Conservation (phyloP, 2,797 vertebrate genomes). For the Pseudomugil gertrudae region DNA sequence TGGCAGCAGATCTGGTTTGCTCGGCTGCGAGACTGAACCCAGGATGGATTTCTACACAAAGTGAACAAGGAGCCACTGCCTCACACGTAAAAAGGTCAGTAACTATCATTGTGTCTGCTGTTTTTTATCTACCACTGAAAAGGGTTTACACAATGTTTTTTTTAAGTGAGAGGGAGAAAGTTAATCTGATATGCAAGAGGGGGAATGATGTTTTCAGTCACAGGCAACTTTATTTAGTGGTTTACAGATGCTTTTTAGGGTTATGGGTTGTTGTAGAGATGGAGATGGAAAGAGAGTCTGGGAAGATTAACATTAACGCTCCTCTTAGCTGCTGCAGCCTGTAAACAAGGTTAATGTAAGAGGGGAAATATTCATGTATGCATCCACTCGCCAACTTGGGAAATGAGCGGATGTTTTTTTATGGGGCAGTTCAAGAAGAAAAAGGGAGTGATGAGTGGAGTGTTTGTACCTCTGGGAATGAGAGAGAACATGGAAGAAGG, state of each 20-base stretch:
- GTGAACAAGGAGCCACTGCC: constrained; percentile 47
- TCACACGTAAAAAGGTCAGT: constrained; percentile 63
- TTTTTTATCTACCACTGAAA: constrained; percentile 13
- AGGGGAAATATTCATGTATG: neutral
- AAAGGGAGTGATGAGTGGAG: constrained; percentile 37
- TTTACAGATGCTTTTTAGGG: neutral
- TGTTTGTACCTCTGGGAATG: constrained; percentile 19
- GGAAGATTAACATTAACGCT: neutral
- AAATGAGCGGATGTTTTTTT: constrained; percentile 11
- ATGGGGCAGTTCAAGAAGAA: constrained; percentile 24
- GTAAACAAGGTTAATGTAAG: constrained; percentile 16
- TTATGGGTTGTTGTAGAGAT: neutral
- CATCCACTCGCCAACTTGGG: constrained; percentile 22
- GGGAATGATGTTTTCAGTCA: constrained; percentile 4
- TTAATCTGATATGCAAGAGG: constrained; percentile 25
- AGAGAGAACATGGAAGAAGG: neutral
- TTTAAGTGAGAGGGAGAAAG: neutral
- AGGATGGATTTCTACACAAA: constrained; percentile 69
- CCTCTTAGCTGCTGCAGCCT: neutral
- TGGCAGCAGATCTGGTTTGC: constrained; percentile 63
- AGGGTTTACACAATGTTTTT: constrained; percentile 24
- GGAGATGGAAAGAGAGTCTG: neutral
- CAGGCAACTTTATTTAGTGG: neutral
- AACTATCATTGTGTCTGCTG: constrained; percentile 3
- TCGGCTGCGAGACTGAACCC: constrained; percentile 53